Evolutionary conservation across 1,140 invertebrate genomes (phyloP).

Genomic region (Radopholus similis): DNA sequence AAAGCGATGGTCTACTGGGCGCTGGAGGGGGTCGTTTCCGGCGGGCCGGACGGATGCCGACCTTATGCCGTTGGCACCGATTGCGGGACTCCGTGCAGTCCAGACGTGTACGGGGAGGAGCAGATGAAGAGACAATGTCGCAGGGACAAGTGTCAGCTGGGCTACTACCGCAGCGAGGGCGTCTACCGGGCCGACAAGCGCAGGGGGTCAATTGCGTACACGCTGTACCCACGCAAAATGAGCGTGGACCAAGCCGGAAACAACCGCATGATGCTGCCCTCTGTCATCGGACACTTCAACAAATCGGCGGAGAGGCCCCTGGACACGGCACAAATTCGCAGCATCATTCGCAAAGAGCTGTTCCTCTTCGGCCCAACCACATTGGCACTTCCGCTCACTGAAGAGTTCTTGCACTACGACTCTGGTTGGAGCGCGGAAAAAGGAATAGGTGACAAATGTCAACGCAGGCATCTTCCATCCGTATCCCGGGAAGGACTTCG

Average conservation of each 20-base stretch:
- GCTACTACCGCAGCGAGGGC: constrained; percentile 50
- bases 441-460: neutral
- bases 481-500: constrained; percentile 46
- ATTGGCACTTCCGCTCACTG: constrained; percentile 58
- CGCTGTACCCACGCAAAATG: constrained; percentile 56
- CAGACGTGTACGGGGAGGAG: constrained; percentile 49
- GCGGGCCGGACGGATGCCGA: constrained; percentile 55
- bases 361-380: constrained; percentile 56
- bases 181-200: constrained; percentile 55
- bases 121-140: constrained; percentile 47
- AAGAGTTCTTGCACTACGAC: constrained; percentile 59
- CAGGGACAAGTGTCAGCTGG: constrained; percentile 45
- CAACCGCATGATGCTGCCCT: constrained; percentile 40
- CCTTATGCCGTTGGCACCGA: constrained; percentile 45
- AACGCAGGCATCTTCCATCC: constrained; percentile 51
- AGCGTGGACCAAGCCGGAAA: constrained; percentile 51
- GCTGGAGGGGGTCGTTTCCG: constrained; percentile 55
- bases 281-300: constrained; percentile 52
- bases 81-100: constrained; percentile 56
- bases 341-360: constrained; percentile 54
- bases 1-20: constrained; percentile 53
- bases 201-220: constrained; percentile 56
- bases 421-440: constrained; percentile 18
- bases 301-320: constrained; percentile 19
- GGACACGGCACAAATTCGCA: constrained; percentile 28